Percentiles rank a stretch among this genome's conserved stretches.
phyloP scores from a whole-genome alignment of 2,113 vertebrate genomes.

The Strigops habroptila region DNA sequence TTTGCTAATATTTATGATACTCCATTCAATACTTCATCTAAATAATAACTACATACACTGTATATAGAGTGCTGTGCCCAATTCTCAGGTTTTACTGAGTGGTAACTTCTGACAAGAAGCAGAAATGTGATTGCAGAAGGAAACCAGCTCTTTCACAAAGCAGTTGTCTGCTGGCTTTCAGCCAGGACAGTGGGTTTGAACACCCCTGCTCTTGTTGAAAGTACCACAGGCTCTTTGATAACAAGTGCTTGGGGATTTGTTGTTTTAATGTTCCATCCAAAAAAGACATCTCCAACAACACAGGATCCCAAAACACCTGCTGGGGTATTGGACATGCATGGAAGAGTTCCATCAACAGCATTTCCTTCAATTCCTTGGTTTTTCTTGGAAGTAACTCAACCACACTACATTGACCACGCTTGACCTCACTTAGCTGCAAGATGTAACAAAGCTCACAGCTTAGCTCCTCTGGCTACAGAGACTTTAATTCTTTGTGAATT shows the following conservation, averaged over 20 bases:
- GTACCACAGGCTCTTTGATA: slow-evolving; percentile 62
- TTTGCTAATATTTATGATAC: not conserved
- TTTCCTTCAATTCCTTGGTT: slow-evolving; percentile 38
- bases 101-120: not conserved
- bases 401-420: slow-evolving; percentile 19
- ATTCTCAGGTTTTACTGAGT: not conserved
- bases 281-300: slow-evolving; percentile 49
- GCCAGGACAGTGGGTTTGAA: slow-evolving; percentile 55
- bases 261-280: slow-evolving; percentile 56
- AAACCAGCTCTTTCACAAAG: not conserved
- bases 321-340: slow-evolving; percentile 43
- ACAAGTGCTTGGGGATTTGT: slow-evolving; percentile 64
- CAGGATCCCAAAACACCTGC: slow-evolving; percentile 54
- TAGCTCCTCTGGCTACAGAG: not conserved
- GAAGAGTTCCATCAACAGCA: slow-evolving; percentile 53
- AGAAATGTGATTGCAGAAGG: not conserved
- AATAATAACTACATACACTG: not conserved
- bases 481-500: slow-evolving; percentile 39
- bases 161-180: slow-evolving; percentile 3
- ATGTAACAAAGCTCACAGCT: slow-evolving; percentile 32
- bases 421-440: slow-evolving; percentile 50
- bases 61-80: not conserved
- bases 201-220: slow-evolving; percentile 49
- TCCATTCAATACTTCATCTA: not conserved
- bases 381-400: slow-evolving; percentile 54